Base-by-base conservation (phyloP, 2,113 vertebrate species). In the Chinchilla lanigera region DNA sequence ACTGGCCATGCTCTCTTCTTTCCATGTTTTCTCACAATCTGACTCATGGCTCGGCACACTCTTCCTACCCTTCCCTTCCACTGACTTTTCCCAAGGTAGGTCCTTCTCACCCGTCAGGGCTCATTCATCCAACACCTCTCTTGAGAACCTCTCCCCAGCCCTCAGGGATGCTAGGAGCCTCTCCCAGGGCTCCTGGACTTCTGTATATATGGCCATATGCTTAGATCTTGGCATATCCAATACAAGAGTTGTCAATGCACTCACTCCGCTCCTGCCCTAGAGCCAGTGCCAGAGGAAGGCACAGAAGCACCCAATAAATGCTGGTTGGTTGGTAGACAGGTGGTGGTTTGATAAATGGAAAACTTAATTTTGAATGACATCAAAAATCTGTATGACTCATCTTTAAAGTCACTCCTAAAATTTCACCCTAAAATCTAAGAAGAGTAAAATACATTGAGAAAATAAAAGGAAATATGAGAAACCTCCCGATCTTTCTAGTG, bases 321-420 rank as follows among this genome's bases (percentile, higher is more conserved):
- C 28, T 93, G 20, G 52, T 35, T 78, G 33, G 2, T 56, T 69
- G 73, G 28, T 54, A 24, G 30, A 47, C 38, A 10, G 28, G 9
- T 44, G 22, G 16, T 58, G 1, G 14, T n/a, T 90, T 88, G 77
- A 35, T 78, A 89, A 90, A 80, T 44, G 41, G 89, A 90, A 88
- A 78, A 41, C 41, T 65, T 54, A 26, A 88, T 95, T 94, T 90
- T 87, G 44, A 92, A 54, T 56, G 75, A 58, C 20, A 92, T 6
- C 4, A 28, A 44, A 24, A 67, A 5, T 22, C 16, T 61, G 8
- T 65, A 28, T 80, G 54, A 56, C 92, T 97, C 22, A 60, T 67
- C 94, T 93, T 86, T 50, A 89, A 65, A 97, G 67, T 90, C 38
- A 24, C 13, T 30, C 50, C 75, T 93, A 93, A 69, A 93, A 93